A percentile compares a stretch with the other conserved stretches of the same genome.
Evolutionary conservation across 2,113 vertebrate species (phyloP).

Genomic region (Glaucomys volans): DNA sequence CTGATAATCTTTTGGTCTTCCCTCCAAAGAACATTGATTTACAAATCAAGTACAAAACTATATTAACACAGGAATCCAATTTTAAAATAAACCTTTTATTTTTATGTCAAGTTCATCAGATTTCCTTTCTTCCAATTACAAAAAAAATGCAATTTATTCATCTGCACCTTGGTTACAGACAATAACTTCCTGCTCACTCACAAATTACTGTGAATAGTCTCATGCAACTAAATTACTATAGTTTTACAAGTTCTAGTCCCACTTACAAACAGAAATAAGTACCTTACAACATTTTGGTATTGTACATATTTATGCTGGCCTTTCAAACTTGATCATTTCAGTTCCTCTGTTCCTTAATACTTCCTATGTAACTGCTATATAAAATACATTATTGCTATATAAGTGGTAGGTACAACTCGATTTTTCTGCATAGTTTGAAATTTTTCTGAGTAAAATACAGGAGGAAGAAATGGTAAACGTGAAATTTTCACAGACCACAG

Average conservation of each 20-base stretch:
- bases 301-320: neutral
- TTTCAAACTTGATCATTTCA: conserved; percentile 49
- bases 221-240: neutral
- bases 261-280: conserved; percentile 8
- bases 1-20: neutral
- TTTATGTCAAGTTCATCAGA: conserved; percentile 12
- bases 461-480: neutral
- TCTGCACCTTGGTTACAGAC: conserved; percentile 3
- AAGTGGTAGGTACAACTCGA: neutral
- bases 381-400: neutral
- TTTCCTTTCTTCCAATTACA: conserved; percentile 45
- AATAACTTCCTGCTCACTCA: conserved; percentile 13
- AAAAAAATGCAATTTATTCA: conserved; percentile 47
- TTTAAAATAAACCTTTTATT: conserved; percentile 54
- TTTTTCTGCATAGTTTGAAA: neutral
- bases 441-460: conserved; percentile 32
- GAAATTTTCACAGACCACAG: conserved; percentile 34
- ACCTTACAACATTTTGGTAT: neutral
- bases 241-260: conserved; percentile 11
- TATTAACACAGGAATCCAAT: neutral
- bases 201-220: neutral
- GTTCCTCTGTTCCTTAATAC: neutral
- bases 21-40: conserved; percentile 34
- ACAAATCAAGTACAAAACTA: conserved; percentile 57
- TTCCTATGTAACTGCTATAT: neutral